Evolutionary conservation across 2,113 vertebrate species (phyloP).

Genomic region (Steatornis caripensis): DNA sequence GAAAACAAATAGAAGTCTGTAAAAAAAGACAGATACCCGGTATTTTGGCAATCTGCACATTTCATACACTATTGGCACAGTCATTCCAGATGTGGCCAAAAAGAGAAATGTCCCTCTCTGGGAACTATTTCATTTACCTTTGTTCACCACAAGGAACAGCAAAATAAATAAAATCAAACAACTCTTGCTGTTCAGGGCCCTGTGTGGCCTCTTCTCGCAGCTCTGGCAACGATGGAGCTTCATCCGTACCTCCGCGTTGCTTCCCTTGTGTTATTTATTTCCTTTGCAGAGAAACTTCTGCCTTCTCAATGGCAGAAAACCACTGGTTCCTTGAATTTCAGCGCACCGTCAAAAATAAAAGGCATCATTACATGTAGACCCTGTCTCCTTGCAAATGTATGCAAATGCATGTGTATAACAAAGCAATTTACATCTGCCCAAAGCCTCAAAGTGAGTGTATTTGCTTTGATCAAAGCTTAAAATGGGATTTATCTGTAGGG

Average conservation of each 20-base stretch:
- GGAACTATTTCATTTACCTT: not conserved
- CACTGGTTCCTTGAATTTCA: constrained; percentile 18
- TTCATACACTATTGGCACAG: too few relatives aligned
- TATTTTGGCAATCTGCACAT: too few relatives aligned
- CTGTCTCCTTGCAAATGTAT: constrained; percentile 73
- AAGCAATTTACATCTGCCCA: constrained; percentile 74
- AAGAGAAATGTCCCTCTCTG: not conserved
- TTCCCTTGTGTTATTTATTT: not conserved
- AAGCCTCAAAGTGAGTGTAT: constrained; percentile 72
- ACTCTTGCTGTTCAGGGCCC: not conserved
- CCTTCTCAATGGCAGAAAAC: not conserved
- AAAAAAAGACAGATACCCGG: too few relatives aligned
- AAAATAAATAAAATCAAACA: not conserved
- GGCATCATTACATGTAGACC: constrained; percentile 22
- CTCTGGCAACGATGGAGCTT: not conserved
- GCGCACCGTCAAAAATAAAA: constrained; percentile 1
- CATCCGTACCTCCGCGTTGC: not conserved
- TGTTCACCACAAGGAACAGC: not conserved
- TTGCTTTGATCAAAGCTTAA: constrained; percentile 80
- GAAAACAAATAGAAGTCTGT: too few relatives aligned
- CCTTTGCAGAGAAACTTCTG: not conserved
- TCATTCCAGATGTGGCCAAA: too few relatives aligned
- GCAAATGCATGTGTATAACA: constrained; percentile 72
- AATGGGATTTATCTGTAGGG: constrained; percentile 74
- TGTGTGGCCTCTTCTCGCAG: not conserved